Evolutionary conservation across 37 sponge, comb jelly and placozoan genomes (phyloP), one percentile per base, ranked within the genome.

Genomic region (Halichondria panicea): DNA sequence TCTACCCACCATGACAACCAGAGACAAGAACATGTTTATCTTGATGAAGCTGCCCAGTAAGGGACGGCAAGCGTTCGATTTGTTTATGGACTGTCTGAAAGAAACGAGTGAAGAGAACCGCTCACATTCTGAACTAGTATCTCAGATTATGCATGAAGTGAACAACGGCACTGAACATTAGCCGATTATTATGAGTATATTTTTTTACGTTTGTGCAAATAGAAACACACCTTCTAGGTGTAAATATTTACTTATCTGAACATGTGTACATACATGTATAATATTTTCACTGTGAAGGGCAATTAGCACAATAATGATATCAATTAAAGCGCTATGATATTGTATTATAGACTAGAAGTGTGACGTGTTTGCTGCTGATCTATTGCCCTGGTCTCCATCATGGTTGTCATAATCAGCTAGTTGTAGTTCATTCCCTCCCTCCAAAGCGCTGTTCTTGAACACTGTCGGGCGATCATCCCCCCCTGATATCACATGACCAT

Each of bases 1-100:
- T 31, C 77, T 84, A 15, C 84, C 77, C 8, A 31, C 22, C 50
- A 74, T 62, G 70, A 84, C 84, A 6, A 76, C 38, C 0, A 60
- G 42, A 30, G 77, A 76, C 77, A 84, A 76, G 70, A 76, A 69
- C 54, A 1, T 75, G 60, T 84, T 84, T 50, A 84, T 84, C 30
- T 41, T 84, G 0, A 41, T 57, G 53, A 57, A 48, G 19, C 59
- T 84, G 22, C 84, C 84, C 39, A 55, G 70, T 9, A 84, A 84
- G 37, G 84, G 84, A 1, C 27, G 4, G 8, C 39, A 39, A 19
- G 84, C 84, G 7, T 84, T 84, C 34, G 77, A 75, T 52, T 37
- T 43, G 5, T 84, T 84, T 60, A 31, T 76, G 24, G 77, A 76
- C 9, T 68, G 69, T 48, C 70, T 84, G 59, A 27, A 76, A 43